phyloP scores from a whole-genome alignment of 2,888 invertebrate species.

The Drosophila paucipuncta region DNA sequence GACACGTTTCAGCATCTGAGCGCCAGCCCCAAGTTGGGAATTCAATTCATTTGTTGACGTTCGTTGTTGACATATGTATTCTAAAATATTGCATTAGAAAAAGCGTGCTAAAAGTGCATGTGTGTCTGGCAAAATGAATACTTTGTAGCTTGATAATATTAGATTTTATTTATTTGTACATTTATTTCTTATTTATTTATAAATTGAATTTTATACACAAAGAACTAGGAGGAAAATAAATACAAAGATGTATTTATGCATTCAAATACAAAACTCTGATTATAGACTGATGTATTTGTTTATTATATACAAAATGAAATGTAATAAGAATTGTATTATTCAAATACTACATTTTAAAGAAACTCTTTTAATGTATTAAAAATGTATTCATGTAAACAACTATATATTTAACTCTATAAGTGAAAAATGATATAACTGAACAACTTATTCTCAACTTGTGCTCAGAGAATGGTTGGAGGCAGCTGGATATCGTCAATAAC shows the following conservation, averaged over 20 bases:
- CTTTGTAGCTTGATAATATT: neutral
- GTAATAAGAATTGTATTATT: neutral
- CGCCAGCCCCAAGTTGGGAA: slow-evolving; percentile 28
- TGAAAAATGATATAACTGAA: neutral
- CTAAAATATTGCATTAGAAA: neutral
- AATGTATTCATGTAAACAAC: neutral
- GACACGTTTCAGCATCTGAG: slow-evolving; percentile 34
- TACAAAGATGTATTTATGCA: neutral
- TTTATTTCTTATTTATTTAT: neutral
- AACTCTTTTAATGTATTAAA: neutral
- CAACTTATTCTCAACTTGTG: neutral
- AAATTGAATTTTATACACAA: neutral
- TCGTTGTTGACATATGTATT: neutral
- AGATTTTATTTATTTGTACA: neutral
- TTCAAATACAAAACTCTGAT: neutral
- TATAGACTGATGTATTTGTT: neutral
- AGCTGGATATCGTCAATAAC: neutral
- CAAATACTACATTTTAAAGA: neutral
- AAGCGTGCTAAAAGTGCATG: neutral
- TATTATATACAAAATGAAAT: neutral
- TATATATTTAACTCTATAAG: neutral
- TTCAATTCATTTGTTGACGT: slow-evolving; percentile 39
- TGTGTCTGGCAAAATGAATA: neutral
- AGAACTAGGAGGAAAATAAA: neutral
- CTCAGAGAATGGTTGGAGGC: neutral